Evolutionary conservation across 2,113 vertebrate genomes (phyloP), one percentile per base, ranked within the genome.

Genomic region (Xyrauchen texanus): DNA sequence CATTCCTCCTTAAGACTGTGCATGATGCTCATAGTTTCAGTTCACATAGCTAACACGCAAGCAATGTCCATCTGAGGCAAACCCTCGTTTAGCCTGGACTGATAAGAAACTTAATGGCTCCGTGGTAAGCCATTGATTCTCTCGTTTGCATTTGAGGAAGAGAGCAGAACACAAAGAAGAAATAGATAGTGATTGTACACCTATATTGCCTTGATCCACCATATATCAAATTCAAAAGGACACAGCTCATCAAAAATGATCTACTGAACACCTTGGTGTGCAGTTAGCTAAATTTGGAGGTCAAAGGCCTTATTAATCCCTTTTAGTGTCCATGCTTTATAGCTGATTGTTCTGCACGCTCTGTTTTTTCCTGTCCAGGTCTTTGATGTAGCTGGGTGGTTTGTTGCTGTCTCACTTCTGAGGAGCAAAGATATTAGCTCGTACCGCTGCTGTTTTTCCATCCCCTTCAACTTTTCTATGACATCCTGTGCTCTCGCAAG

Each of bases 371-470:
- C 83, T 78, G 83, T 75, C 83, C 83, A 71, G 52, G 76, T 71
- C 79, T 84, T 77, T 85, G 68, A 78, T 75, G 81, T 49, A 64
- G 7, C 47, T 67, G n/a, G 62, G 84, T 85, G 84, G 77, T 85
- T 80, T 64, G 42, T 82, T 62, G 76, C 52, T 74, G 45, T 44
- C 74, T 73, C 78, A 65, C 74, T 52, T 70, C 62, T 64, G 75
- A n/a, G 10, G 61, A 70, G 77, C 21, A 34, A 46, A 60, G 84
- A 82, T 85, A 82, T 85, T 82, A 85, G 81, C 77, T 55, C 6
- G 51, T 55, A 34, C 69, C 65, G 47, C 52, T 82, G 8, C 63
- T 74, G 61, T 80, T 80, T 84, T 84, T 77, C 82, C 76, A 55
- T 84, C 45, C 69, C 68, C 64, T 80, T 83, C 79, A 76, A 80